Base-by-base conservation (phyloP, 2,888 invertebrate species). In the Exephanes ischioxanthus region DNA sequence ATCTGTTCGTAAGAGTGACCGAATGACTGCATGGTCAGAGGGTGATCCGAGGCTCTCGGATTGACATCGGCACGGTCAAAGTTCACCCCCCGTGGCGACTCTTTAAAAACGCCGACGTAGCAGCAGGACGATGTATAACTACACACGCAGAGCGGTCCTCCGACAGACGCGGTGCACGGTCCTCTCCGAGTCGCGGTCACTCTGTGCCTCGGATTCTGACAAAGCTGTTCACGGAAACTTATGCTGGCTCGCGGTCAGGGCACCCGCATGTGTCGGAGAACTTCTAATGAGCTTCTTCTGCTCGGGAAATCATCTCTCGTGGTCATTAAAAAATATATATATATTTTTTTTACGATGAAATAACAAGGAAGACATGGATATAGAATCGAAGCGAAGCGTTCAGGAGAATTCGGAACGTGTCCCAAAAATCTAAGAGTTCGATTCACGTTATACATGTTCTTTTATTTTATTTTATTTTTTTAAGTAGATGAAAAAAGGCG, bases 51-150 rank as follows among this genome's bases (percentile, higher is more conserved):
- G 33, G 33, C 51, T 71, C 75, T 48, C 51, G 89, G 91, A 92
- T 91, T 92, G 92, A 92, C 92, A 92, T 92, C 92, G 92, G 92
- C 88, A 76, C 78, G 86, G 90, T 92, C 91, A 91, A 91, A 91
- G 90, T 87, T 89, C 84, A 82, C 89, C 91, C 90, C 92, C 92
- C 77, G 91, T 87, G 85, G 92, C 53, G 88, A 87, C 84, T 85
- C 87, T 88, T 90, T 88, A 89, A 90, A 91, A 90, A 90, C 81
- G 89, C 88, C 91, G 91, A 90, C 92, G 55, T 48, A 78, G 87
- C 79, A 84, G 83, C 87, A 87, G 61, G 76, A 71, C 66, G 77
- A 48, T 78, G 16, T 63, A 63, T 58, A 66, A 45, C 14, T 26
- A 14, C 63, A 73, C 37, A 45, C 45, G 19, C 33, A 11, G 45